Percentiles rank a stretch among this genome's conserved stretches.
These are phyloP conservation scores for Hormaphis cornu DNA, from an alignment of 1,140 invertebrate species.

Conservation along the genomic window DNA sequence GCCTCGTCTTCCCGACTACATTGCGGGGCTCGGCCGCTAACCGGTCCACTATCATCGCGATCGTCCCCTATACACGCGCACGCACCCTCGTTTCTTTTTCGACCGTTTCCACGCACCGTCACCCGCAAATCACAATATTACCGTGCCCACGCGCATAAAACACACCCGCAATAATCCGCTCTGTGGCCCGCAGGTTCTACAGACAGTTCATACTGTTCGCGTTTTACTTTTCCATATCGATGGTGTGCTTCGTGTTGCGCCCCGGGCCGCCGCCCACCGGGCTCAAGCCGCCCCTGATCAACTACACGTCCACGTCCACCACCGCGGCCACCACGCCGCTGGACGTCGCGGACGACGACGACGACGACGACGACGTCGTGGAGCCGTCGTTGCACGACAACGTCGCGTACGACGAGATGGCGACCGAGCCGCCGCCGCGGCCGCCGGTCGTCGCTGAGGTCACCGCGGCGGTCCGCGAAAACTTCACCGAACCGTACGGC, in stretches of 20 bases:
- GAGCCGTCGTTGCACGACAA: neutral
- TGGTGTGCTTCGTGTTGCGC: constrained; percentile 75
- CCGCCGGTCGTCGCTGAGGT: neutral
- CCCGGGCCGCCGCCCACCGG: constrained; percentile 54
- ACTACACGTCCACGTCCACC: constrained; percentile 13
- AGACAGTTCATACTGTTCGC: constrained; percentile 81
- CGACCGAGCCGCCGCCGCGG: neutral
- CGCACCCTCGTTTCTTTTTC: too few species aligned
- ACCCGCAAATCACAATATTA: too few species aligned
- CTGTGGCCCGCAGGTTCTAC: constrained; percentile 90
- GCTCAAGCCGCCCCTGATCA: neutral
- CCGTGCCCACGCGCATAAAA: too few species aligned
- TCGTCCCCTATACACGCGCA: too few species aligned
- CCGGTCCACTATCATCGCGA: too few species aligned
- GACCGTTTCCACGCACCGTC: too few species aligned
- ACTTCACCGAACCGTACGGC: neutral
- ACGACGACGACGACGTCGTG: neutral
- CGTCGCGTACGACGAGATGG: neutral
- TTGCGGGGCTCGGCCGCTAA: too few species aligned
- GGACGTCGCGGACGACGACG: constrained; percentile 8
- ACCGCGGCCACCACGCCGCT: constrained; percentile 16
- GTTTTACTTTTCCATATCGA: constrained; percentile 77
- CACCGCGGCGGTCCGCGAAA: neutral
- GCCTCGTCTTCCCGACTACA: too few species aligned
- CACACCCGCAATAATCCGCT: too few species aligned